Base-by-base conservation (phyloP, 2,888 invertebrate genomes). In the Euplagia quadripunctaria region DNA sequence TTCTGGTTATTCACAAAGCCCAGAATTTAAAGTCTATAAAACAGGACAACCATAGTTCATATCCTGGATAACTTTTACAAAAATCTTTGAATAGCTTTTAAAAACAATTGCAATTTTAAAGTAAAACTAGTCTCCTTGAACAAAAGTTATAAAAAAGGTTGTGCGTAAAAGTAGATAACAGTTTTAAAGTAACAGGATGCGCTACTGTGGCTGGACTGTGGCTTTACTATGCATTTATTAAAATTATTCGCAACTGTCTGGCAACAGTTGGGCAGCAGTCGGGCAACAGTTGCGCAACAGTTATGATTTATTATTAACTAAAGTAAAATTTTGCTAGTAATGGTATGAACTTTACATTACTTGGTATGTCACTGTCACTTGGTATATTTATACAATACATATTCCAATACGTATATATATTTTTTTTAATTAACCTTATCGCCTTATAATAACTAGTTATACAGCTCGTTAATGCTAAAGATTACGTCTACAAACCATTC, bases 321-420 rank as follows among this genome's bases (percentile, higher is more conserved):
- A 63, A 66, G 51, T 66, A 17, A 17, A 51, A 20, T 4, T 41
- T 66, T 8, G 5, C 51, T 51, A 65, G 20, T 20, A 65, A 20
- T 46, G 14, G 46, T 65, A 20, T 65, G 43, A 64, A 4, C 20
- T 49, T 65, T 8, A 65, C 17, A 42, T 42, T 42, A 17, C 9
- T 17, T 20, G 8, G 17, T 20, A 51, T 41, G 51, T 51, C 31
- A 65, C 43, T 65, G 46, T 65, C 20, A 49, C 43, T 46, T 46
- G 64, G 16, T 65, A 66, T 41, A 41, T n/a, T n/a, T 68, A 55
- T n/a, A 55, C n/a, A 68, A 61, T 68, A 68, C 31, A 16, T 61
- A 68, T 16, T 46, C 20, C 43, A 61, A 8, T 61, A 69, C 16
- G 20, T 55, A 43, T 43, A 41, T 42, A 64, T 42, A 55, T 42